phyloP scores from a whole-genome alignment of 1,140 invertebrate genomes.

The Eufriesea mexicana region DNA sequence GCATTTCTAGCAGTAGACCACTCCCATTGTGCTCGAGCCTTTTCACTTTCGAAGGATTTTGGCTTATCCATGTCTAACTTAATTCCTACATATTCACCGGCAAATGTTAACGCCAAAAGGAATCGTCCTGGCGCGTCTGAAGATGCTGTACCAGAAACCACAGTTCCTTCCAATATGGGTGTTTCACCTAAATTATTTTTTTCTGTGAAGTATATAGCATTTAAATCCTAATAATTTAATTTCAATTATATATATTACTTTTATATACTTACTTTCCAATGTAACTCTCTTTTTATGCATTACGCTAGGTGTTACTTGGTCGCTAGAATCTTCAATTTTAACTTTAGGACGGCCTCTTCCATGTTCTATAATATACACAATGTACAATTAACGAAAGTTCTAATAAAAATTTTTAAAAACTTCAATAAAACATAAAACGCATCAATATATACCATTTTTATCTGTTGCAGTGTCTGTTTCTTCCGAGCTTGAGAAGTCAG shows the following conservation, averaged over 20 bases:
- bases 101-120: conserved; percentile 83
- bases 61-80: conserved; percentile 83
- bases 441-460: conserved; percentile 69
- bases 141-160: conserved; percentile 55
- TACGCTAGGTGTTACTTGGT: conserved; percentile 71
- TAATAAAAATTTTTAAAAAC: neutral
- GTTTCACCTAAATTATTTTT: conserved; percentile 63
- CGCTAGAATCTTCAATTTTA: conserved; percentile 77
- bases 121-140: conserved; percentile 69
- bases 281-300: conserved; percentile 71
- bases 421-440: neutral
- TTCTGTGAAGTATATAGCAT: conserved; percentile 66
- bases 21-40: conserved; percentile 84
- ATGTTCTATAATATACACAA: conserved; percentile 68
- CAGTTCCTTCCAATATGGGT: conserved; percentile 60
- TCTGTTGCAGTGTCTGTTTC: conserved; percentile 68
- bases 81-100: conserved; percentile 85
- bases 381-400: neutral
- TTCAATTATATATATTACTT: neutral
- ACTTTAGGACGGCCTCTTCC: conserved; percentile 74
- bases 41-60: conserved; percentile 80
- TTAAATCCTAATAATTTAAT: conserved; percentile 18
- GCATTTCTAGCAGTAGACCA: conserved; percentile 84
- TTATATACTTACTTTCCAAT: conserved; percentile 74
- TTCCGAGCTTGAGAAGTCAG: conserved; percentile 78